Percentiles rank a stretch among this genome's conserved stretches.
These are phyloP conservation scores for Dolichoris vasculosae DNA, from an alignment of 1,140 invertebrate species.

Conservation along the genomic window DNA sequence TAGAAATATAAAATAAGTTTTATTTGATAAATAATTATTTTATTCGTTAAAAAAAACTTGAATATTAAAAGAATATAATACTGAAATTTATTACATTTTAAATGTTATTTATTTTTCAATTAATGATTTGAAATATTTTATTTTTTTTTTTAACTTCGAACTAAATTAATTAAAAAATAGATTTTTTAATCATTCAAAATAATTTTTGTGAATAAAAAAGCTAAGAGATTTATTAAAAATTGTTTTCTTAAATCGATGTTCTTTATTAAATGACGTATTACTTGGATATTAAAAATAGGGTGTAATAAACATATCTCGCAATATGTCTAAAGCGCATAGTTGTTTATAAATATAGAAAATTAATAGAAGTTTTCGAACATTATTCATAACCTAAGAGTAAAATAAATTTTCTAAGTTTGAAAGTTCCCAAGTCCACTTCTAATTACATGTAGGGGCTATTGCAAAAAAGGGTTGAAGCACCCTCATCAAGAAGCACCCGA, in stretches of 20 bases:
- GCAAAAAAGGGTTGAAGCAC: conserved; percentile 16
- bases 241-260: background rate
- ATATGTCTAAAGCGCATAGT: background rate
- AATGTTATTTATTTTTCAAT: no score
- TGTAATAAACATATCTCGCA: background rate
- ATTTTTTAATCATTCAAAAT: background rate
- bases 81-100: no score
- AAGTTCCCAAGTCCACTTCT: background rate
- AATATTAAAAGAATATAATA: no score
- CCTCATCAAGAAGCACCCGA: background rate
- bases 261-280: background rate
- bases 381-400: background rate
- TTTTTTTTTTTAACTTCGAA: no score
- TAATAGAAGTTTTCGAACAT: background rate
- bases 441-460: conserved; percentile 29
- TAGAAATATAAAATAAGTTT: no score
- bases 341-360: background rate
- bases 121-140: no score
- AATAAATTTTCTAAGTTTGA: background rate
- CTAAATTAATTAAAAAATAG: background rate
- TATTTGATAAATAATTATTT: no score
- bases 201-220: background rate
- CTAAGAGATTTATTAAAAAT: background rate
- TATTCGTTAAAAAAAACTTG: no score
- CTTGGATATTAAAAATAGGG: no score